These are phyloP conservation scores for Hydrolagus colliei DNA, from an alignment of 2,797 vertebrate species.

Conservation along the genomic window DNA sequence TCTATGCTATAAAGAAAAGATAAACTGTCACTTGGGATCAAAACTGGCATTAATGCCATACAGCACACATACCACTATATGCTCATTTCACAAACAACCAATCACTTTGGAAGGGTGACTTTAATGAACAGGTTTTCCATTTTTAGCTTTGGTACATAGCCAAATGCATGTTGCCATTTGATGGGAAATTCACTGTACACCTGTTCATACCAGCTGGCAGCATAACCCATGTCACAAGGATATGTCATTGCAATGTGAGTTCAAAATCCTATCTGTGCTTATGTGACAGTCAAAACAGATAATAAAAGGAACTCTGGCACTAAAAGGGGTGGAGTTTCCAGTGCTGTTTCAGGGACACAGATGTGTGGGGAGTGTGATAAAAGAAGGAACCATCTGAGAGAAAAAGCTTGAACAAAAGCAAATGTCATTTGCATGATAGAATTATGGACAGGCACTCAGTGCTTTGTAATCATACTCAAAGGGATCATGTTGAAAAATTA, in stretches of 20 bases:
- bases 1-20: conserved; percentile 34
- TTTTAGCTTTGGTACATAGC: conserved; percentile 72
- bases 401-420: conserved; percentile 71
- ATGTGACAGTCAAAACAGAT: conserved; percentile 59
- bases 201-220: conserved; percentile 88
- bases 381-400: conserved; percentile 74
- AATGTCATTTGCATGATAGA: conserved; percentile 92
- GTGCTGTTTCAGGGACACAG: conserved; percentile 65
- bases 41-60: conserved; percentile 40
- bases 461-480: conserved; percentile 70
- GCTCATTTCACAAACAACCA: conserved; percentile 58
- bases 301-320: conserved; percentile 60
- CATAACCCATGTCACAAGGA: conserved; percentile 72
- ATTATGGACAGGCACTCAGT: conserved; percentile 72
- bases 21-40: conserved; percentile 37
- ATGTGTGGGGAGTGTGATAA: conserved; percentile 76
- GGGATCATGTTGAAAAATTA: conserved; percentile 65
- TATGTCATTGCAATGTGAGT: conserved; percentile 49
- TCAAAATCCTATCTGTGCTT: conserved; percentile 57
- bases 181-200: conserved; percentile 80
- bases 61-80: conserved; percentile 44
- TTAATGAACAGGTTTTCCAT: conserved; percentile 73
- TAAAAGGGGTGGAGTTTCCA: conserved; percentile 52
- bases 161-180: conserved; percentile 77
- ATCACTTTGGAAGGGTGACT: conserved; percentile 61